Evolutionary conservation across 2,797 vertebrate genomes (phyloP), one percentile per base, ranked within the genome.

Genomic region (Sphenopsis melanotis): DNA sequence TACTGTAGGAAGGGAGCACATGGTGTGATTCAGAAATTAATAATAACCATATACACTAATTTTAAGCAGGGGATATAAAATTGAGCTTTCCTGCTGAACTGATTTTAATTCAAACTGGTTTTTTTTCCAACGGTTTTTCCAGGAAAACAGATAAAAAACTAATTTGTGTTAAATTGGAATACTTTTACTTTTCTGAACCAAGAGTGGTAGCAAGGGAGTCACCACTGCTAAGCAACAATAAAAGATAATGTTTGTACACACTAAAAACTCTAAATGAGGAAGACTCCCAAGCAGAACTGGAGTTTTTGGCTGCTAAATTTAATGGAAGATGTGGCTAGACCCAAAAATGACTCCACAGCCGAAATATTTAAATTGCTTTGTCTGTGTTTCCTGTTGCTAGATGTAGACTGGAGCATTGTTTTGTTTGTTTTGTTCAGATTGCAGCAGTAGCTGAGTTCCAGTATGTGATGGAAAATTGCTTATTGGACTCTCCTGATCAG

Each of bases 1-100:
- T 96, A 93, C 21, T 92, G 72, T 82, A 96, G 83, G 80, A 66
- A 74, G 81, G 81, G 92, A 91, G 69, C 91, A 93, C 93, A 90
- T 94, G 76, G 90, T 77, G 47, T 93, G 94, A 92, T 93, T 96
- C 82, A 94, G 91, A 93, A 92, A 96, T 94, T 93, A 93, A 95
- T 93, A 92, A 92, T 74, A 92, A 96, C 56, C 66, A 87, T 78
- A 82, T 86, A 96, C 22, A 37, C 85, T 86, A 7, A 82, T 95
- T 92, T 90, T 88, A 86, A 93, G 89, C 66, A 83, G 52, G 11
- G 26, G 34, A n/a, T 74, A 30, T 74, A 84, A 89, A 84, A 85
- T 14, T 65, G 34, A 86, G 81, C 85, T 93, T 92, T 86, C 41
- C 37, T 53, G 52, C 64, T 70, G 50, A 86, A 88, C 36, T 49